Base-by-base conservation (phyloP, 2,888 invertebrate genomes). In the Zhuqinia jingwanae region DNA sequence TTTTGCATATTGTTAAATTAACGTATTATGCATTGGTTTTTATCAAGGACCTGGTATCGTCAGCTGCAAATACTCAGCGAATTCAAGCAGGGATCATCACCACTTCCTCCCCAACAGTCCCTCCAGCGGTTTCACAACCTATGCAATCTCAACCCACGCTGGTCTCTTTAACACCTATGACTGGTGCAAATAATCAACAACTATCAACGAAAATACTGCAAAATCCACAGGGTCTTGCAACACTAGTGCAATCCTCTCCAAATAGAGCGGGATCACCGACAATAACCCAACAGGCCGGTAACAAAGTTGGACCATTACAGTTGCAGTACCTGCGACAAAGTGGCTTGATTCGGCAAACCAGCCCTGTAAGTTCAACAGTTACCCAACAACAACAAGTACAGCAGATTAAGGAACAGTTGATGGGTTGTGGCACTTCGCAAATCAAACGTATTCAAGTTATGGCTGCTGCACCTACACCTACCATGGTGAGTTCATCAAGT, bases 361-460 rank as follows among this genome's bases (percentile, higher is more conserved):
- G 85, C 3, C 53, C 87, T n/a, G 50, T 20, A 22, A 77, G 42
- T 36, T 76, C 53, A 17, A 20, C 56, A 65, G 42, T 53, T 1
- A 53, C 56, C 2, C 90, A 85, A 77, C 89, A 86, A 45, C 85
- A 87, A 60, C 88, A 87, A 56, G 87, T 85, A 22, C 87, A 89
- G 53, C 81, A 87, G 20, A 68, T 78, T n/a, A 78, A 82, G 20
- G 81, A 76, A 10, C 83, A 80, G 30, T 47, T 83, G 5, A 77
- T 84, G 36, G 76, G 76, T n/a, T n/a, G n/a, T 3, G 73, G 75
- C 36, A 76, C 68, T 17, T 76, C 68, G 8, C 85, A 87, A 20
- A 56, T 88, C 1, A 88, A 88, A 22, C 76, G 87, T 17, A 89
- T 89, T 47, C 88, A 89, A 79, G 87, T 88, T 0, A 87, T 90